phyloP scores from a whole-genome alignment of 2,113 vertebrate species.

The Anser cygnoides region DNA sequence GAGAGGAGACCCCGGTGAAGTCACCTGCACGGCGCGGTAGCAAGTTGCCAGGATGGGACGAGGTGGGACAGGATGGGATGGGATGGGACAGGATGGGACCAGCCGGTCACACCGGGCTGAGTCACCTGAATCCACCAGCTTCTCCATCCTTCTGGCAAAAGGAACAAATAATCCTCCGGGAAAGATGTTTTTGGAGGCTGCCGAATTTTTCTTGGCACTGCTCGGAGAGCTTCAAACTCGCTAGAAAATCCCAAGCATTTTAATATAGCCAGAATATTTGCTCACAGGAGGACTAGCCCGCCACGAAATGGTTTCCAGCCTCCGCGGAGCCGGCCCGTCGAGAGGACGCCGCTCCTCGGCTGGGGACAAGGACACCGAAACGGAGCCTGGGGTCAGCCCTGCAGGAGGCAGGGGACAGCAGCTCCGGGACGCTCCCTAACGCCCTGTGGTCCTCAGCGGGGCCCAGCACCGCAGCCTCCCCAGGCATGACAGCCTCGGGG shows the following conservation, averaged over 20 bases:
- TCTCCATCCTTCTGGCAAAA: constrained; percentile 14
- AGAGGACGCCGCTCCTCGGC: not conserved
- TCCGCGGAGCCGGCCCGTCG: not conserved
- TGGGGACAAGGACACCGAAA: not conserved
- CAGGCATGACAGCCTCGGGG: no score
- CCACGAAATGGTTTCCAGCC: not conserved
- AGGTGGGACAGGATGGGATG: not conserved
- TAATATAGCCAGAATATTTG: not conserved
- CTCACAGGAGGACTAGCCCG: not conserved
- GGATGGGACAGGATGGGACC: not conserved
- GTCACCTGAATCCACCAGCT: constrained; percentile 12
- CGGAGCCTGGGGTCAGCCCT: not conserved
- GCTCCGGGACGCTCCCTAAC: no score
- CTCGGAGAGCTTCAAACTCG: not conserved
- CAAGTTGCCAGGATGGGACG: not conserved
- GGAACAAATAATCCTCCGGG: constrained; percentile 26
- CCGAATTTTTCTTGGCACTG: constrained; percentile 58
- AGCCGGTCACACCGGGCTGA: not conserved
- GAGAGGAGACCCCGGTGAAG: not conserved
- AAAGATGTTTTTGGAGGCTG: constrained; percentile 59
- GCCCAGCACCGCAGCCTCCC: not conserved
- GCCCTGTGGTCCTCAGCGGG: no score
- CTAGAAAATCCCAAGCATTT: constrained; percentile 53
- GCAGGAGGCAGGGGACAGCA: no score
- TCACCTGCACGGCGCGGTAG: not conserved